Base-by-base conservation (phyloP, 2,113 vertebrate species). In the Aramus guarauna region DNA sequence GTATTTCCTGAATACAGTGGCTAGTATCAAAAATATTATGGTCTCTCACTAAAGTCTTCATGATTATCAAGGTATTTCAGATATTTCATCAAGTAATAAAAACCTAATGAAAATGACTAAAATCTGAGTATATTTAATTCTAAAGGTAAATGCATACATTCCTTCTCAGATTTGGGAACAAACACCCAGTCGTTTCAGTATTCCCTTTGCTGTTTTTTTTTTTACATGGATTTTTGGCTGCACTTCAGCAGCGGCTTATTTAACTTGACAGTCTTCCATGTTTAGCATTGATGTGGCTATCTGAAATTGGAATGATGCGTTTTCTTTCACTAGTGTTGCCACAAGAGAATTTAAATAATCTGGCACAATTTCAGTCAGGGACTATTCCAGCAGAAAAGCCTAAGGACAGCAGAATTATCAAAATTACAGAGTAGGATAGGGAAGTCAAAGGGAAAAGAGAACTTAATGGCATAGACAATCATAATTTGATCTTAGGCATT, bases 321-420 rank as follows among this genome's bases (percentile, higher is more conserved):
- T 92, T 83, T 39, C 41, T 92, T 86, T 76, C 39, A 37, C 43
- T 47, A 7, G 48, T 67, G 52, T 67, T 76, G 36, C 74, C 77
- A 82, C 84, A 73, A 64, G 80, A 91, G 79, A 68, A 50, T 88
- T 90, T 88, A 94, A 91, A 66, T 94, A 48, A 60, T 92, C 84
- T 74, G 72, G 63, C 64, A 86, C 18, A 29, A 43, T 90, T 76
- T 96, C 60, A 90, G 30, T 63, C 2, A 0, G 32, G 19, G 26
- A 21, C 39, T 90, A 16, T 81, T 92, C 73, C 26, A 6, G 52
- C 9, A 68, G 58, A 69, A 90, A 92, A 91, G 27, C 67, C 6
- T 74, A 22, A 91, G 34, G 63, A 75, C 23, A 66, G 53, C 47
- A 91, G 39, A 87, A 74, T 83, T 64, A 32, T 85, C 89, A 86